A percentile compares a stretch with the other conserved stretches of the same genome.
Evolutionary conservation across 2,797 vertebrate species (phyloP).

Genomic region (Cottoperca gobio): DNA sequence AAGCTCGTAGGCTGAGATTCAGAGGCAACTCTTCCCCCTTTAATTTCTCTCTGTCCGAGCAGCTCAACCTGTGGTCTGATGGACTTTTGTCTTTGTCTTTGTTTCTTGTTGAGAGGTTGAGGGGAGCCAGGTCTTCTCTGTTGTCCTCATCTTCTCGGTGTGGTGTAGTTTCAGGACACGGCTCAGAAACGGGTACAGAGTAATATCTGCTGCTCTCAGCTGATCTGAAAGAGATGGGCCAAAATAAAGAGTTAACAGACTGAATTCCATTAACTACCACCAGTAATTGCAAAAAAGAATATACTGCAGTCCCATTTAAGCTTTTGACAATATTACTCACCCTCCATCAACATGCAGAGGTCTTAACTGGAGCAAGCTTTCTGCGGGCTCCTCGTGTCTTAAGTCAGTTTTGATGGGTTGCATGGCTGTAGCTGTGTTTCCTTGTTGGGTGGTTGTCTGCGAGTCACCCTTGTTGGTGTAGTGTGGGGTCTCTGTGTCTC

Average conservation of each 20-base stretch:
- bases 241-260: slow-evolving; percentile 20
- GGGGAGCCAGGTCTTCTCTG: slow-evolving; percentile 81
- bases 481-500: slow-evolving; percentile 69
- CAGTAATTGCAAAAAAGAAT: neutral
- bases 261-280: neutral
- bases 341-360: slow-evolving; percentile 43
- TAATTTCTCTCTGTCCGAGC: slow-evolving; percentile 55
- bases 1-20: slow-evolving; percentile 91
- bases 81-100: slow-evolving; percentile 57
- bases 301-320: neutral
- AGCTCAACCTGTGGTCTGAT: slow-evolving; percentile 42
- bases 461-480: slow-evolving; percentile 38
- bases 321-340: slow-evolving; percentile 72
- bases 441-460: slow-evolving; percentile 33
- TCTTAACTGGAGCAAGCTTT: slow-evolving; percentile 59
- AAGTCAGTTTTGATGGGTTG: slow-evolving; percentile 72
- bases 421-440: slow-evolving; percentile 56
- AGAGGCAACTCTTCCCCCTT: slow-evolving; percentile 88
- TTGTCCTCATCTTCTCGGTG: slow-evolving; percentile 65
- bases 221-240: slow-evolving; percentile 53
- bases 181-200: slow-evolving; percentile 18
- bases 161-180: slow-evolving; percentile 28
- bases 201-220: slow-evolving; percentile 34
- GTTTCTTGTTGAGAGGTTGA: slow-evolving; percentile 93
- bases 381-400: slow-evolving; percentile 64